phyloP scores from a whole-genome alignment of 2,797 vertebrate species.

The Eulemur rubriventer region DNA sequence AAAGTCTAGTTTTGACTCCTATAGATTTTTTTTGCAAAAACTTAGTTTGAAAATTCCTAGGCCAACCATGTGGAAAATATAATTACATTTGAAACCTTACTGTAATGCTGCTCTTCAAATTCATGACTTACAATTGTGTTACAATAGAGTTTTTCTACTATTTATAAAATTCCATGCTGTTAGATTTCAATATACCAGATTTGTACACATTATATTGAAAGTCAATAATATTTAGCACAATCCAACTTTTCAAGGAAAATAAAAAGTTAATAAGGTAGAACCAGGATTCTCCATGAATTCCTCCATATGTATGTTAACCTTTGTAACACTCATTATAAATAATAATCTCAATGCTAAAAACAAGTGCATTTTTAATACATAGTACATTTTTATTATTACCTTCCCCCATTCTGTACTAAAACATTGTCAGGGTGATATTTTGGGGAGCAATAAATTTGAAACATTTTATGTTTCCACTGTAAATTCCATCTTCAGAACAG shows the following conservation, averaged over 20 bases:
- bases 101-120: neutral
- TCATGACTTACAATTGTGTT: neutral
- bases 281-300: neutral
- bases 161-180: neutral
- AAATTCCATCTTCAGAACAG: neutral
- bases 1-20: neutral
- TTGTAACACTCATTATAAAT: neutral
- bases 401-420: neutral
- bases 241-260: neutral
- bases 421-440: neutral
- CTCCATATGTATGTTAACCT: conserved; percentile 9
- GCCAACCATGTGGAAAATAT: neutral
- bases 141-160: neutral
- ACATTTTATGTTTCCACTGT: neutral
- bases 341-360: neutral
- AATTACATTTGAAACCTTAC: neutral
- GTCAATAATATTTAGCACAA: neutral
- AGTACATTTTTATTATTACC: neutral
- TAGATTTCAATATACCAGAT: neutral
- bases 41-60: neutral
- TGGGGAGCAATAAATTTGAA: neutral
- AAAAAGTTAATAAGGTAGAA: neutral
- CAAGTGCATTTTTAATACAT: neutral
- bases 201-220: neutral
- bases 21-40: neutral